These are phyloP conservation scores for Coptotermes formosanus DNA, from an alignment of 1,140 invertebrate species.

Conservation along the genomic window DNA sequence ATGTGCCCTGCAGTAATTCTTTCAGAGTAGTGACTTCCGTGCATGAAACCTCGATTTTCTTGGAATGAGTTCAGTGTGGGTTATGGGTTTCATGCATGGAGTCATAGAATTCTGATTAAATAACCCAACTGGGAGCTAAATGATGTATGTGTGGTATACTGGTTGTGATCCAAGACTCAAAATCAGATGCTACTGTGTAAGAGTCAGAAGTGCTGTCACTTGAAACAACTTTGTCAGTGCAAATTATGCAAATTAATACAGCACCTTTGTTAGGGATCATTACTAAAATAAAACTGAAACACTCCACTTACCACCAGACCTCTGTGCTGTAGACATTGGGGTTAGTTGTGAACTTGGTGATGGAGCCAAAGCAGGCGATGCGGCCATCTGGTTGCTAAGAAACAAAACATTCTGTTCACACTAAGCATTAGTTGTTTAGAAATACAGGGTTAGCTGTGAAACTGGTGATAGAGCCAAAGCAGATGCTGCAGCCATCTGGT, in stretches of 20 bases:
- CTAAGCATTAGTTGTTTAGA: no score
- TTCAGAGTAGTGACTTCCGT: no score
- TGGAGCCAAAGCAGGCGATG: constrained; percentile 68
- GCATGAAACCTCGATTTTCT: no score
- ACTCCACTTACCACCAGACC: constrained; percentile 46
- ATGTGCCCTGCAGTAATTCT: no score
- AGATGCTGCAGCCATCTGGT: constrained; percentile 69
- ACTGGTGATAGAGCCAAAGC: constrained; percentile 69
- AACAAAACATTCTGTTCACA: not conserved
- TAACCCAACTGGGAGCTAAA: no score
- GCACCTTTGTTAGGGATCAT: not conserved
- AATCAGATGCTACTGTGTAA: not conserved
- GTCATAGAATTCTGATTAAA: no score
- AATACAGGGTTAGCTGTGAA: constrained; percentile 58
- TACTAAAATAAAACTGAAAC: not conserved
- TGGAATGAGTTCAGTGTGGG: no score
- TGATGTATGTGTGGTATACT: no score
- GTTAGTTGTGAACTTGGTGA: constrained; percentile 64
- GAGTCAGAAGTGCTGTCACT: not conserved
- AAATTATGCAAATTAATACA: not conserved
- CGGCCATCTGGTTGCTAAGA: constrained; percentile 61
- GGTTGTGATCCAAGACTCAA: not conserved
- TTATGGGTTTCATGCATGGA: no score
- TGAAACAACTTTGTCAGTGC: not conserved
- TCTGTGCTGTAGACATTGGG: constrained; percentile 51